Conservation (phyloP, 2,113 vertebrate genomes). For the Forbesichthys agassizii region DNA sequence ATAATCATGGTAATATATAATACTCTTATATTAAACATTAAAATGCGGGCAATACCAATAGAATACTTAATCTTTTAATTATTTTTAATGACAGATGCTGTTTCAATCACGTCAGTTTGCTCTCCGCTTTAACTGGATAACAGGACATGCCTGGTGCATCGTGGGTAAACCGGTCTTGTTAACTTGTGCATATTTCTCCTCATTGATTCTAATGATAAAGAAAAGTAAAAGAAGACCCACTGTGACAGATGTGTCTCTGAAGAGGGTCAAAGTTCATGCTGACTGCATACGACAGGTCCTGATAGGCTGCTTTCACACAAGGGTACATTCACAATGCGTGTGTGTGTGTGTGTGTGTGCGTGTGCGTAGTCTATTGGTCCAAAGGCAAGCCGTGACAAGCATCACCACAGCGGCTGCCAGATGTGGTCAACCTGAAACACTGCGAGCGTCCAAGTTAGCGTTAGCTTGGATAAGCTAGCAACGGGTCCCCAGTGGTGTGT, state of each 20-base stretch:
- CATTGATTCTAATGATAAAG: slow-evolving; percentile 66
- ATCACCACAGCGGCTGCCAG: slow-evolving; percentile 34
- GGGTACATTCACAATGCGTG: slow-evolving; percentile 68
- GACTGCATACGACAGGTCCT: slow-evolving; percentile 45
- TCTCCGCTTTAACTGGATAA: slow-evolving; percentile 42
- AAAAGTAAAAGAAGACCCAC: slow-evolving; percentile 50
- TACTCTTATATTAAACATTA: slow-evolving; percentile 96
- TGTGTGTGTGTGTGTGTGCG: slow-evolving; percentile 15
- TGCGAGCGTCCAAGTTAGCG: slow-evolving; percentile 68
- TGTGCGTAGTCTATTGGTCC: slow-evolving; percentile 41
- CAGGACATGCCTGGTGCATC: slow-evolving; percentile 59
- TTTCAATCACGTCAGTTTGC: slow-evolving; percentile 55
- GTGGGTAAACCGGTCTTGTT: slow-evolving; percentile 61
- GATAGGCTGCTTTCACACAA: slow-evolving; percentile 58
- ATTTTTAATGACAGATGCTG: slow-evolving; percentile 79
- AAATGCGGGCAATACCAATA: slow-evolving; percentile 92
- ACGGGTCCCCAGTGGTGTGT: slow-evolving; percentile 6
- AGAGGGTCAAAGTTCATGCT: slow-evolving; percentile 51
- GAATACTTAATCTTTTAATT: slow-evolving; percentile 70
- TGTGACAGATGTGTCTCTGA: slow-evolving; percentile 54
- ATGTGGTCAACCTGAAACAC: slow-evolving; percentile 72
- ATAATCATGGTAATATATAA: slow-evolving; percentile 92
- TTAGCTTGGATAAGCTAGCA: slow-evolving; percentile 59
- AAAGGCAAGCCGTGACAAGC: slow-evolving; percentile 48
- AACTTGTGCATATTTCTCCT: slow-evolving; percentile 75